Conservation (phyloP, 2,888 invertebrate species). For the Caenorhabditis doughertyi region DNA sequence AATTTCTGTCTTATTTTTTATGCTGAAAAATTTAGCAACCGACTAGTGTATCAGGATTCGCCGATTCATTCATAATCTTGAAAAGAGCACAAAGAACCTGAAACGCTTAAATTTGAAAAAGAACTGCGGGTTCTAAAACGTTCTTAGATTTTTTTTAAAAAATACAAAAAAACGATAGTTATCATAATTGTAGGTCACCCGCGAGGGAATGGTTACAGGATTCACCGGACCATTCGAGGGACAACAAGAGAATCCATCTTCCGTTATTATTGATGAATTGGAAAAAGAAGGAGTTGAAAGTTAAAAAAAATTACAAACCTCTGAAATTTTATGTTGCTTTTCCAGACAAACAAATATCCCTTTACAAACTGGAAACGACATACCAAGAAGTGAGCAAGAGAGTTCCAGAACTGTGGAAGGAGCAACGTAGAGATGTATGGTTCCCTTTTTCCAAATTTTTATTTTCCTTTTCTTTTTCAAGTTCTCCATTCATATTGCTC, state of each 20-base stretch:
- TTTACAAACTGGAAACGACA: not conserved
- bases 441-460: not conserved
- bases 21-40: no score
- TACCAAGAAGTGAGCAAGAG: not conserved
- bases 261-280: conserved; percentile 2
- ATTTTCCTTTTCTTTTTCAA: not conserved
- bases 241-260: not conserved
- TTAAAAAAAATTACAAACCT: not conserved
- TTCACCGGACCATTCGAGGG: conserved; percentile 4
- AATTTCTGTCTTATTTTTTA: no score
- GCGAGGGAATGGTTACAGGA: not conserved
- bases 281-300: conserved; percentile 14
- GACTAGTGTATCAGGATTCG: no score
- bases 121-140: no score
- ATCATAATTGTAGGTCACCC: no score
- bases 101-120: no score
- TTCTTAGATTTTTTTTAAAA: no score
- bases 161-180: no score
- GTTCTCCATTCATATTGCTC: conserved; percentile 2
- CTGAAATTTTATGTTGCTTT: no score
- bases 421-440: not conserved
- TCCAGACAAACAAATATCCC: no score
- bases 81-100: no score
- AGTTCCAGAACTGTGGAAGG: not conserved
- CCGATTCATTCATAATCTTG: no score